Evolutionary conservation across 2,888 invertebrate species (phyloP), one percentile per base, ranked within the genome.

Genomic region (Sepiola atlantica): DNA sequence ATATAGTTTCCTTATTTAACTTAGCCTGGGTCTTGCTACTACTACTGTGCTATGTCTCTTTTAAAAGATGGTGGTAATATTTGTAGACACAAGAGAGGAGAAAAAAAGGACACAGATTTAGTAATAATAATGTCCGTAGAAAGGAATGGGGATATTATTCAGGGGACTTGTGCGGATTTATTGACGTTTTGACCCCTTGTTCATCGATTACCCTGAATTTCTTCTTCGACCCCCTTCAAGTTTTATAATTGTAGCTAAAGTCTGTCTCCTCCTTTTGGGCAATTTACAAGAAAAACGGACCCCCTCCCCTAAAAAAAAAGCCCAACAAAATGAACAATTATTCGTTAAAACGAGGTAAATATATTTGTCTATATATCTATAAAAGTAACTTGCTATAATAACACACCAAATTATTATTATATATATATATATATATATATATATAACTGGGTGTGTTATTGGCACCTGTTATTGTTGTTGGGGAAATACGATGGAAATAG

Each of bases 41-140:
- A 77, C 77, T 77, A n/a, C 61, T 77, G 77, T 77, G 28, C n/a
- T 77, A n/a, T 77, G 77, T 77, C n/a, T 77, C n/a, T 77, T 77
- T 77, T 12, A n/a, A 77, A 77, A 77, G 77, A 77, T 77, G 77
- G 77, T 77, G 77, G 77, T n/a, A 18, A 12, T 45, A 45, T 45
- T 4, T 45, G 45, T 45, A 45, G 45, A 45, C 45, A 45, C 45
- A 8, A 45, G 45, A 45, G 45, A 45, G 45, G 45, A 0, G 61
- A 77, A 24, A 28, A 77, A 77, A 45, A n/a, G n/a, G 77, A 77
- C 77, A 77, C n/a, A 32, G 45, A 45, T 45, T 4, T 16, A 77
- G 77, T 77, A 16, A 77, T 77, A 28, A 2, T 8, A 45, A n/a
- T 77, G n/a, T n/a, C 77, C 77, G n/a, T n/a, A 12, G 16, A 10